A percentile compares a stretch with the other conserved stretches of the same genome.
Conservation (phyloP, 2,888 invertebrate genomes). For the Acanthosepion lycidas region DNA sequence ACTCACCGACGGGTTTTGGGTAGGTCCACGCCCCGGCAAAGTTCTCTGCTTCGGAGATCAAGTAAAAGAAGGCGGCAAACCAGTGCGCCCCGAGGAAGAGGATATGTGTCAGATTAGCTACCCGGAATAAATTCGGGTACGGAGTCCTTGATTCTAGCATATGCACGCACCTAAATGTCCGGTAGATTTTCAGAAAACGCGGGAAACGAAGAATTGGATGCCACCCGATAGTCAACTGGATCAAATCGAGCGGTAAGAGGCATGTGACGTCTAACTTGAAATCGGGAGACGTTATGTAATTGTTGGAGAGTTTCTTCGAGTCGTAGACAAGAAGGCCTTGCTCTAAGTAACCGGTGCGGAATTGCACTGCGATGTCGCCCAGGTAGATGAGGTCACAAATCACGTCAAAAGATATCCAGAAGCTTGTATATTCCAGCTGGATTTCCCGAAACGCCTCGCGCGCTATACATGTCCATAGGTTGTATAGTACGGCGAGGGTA, state of each 20-base stretch:
- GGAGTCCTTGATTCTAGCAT: constrained; percentile 96
- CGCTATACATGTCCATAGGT: constrained; percentile 95
- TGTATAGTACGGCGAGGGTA: constrained; percentile 92
- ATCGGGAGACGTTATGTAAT: constrained; percentile 88
- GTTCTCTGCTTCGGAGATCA: constrained; percentile 84
- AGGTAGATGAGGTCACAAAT: constrained; percentile 91
- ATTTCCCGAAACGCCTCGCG: constrained; percentile 95
- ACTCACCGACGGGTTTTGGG: constrained; percentile 79
- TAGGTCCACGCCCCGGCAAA: constrained; percentile 77
- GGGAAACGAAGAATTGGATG: constrained; percentile 84
- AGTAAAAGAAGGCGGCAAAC: constrained; percentile 98
- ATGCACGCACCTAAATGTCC: constrained; percentile 89
- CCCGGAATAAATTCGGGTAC: constrained; percentile 96
- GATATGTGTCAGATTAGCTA: constrained; percentile 94
- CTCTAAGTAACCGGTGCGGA: constrained; percentile 94
- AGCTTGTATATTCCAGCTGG: constrained; percentile 75
- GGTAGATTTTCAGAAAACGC: constrained; percentile 81
- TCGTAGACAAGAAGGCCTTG: constrained; percentile 93
- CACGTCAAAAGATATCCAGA: constrained; percentile 79
- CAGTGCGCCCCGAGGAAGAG: constrained; percentile 95
- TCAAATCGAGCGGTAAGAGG: constrained; percentile 88
- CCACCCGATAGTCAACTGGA: constrained; percentile 85
- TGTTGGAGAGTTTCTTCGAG: constrained; percentile 89
- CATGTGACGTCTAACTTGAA: constrained; percentile 89
- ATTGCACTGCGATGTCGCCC: constrained; percentile 90